Evolutionary conservation across 1,140 invertebrate species (phyloP).

Genomic region (Lepidotrigona ventralis): DNA sequence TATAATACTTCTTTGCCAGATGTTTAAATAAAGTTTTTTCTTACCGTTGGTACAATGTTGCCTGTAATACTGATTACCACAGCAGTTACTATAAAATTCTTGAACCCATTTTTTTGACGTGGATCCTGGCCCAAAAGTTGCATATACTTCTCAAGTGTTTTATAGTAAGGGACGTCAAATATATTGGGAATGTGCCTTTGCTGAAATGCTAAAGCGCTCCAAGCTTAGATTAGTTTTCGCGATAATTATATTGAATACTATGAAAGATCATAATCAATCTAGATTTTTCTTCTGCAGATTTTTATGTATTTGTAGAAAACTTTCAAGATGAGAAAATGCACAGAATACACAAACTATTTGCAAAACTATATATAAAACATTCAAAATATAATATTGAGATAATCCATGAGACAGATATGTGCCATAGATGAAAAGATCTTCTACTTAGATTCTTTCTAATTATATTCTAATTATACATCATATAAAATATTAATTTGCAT

Average conservation of each 20-base stretch:
- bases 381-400: not conserved
- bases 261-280: not conserved
- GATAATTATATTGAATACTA: not conserved
- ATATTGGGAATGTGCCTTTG: too few species aligned
- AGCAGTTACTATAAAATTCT: not conserved
- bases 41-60: constrained; percentile 4
- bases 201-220: not conserved
- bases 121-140: not conserved
- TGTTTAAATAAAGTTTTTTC: not conserved
- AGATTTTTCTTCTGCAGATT: not conserved
- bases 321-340: not conserved
- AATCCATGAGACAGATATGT: too few species aligned
- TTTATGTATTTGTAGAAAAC: not conserved
- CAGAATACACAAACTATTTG: not conserved
- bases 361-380: not conserved
- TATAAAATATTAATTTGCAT: not conserved
- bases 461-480: too few species aligned
- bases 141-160: not conserved
- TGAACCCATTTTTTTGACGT: not conserved
- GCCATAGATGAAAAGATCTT: not conserved
- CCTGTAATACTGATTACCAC: not conserved
- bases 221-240: not conserved
- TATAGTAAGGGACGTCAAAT: constrained; percentile 9
- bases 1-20: not conserved
- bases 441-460: not conserved